phyloP scores from a whole-genome alignment of 2,797 vertebrate species.

The Semaprochilodus insignis region DNA sequence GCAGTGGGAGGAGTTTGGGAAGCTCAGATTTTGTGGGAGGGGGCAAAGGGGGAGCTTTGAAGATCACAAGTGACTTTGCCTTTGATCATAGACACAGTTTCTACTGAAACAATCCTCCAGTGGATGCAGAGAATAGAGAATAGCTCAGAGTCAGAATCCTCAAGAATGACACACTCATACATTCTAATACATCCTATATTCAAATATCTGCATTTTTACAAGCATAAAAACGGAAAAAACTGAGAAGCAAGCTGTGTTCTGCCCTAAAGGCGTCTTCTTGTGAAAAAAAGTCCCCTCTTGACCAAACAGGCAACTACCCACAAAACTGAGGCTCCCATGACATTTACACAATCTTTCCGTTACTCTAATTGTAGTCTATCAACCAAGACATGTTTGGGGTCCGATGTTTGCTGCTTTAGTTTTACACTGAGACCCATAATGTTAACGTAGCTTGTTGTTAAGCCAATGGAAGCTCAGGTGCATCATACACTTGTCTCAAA shows the following conservation, averaged over 20 bases:
- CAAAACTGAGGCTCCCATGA: too few relatives aligned
- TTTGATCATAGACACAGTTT: slow-evolving; percentile 47
- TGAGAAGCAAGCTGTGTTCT: background rate
- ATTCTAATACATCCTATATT: background rate
- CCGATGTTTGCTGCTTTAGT: too few relatives aligned
- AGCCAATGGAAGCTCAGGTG: too few relatives aligned
- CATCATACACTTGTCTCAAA: too few relatives aligned
- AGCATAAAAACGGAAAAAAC: background rate
- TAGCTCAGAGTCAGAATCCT: background rate
- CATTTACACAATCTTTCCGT: too few relatives aligned
- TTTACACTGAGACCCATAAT: too few relatives aligned
- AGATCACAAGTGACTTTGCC: slow-evolving; percentile 13
- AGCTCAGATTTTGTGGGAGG: background rate
- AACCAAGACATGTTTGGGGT: too few relatives aligned
- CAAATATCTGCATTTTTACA: background rate
- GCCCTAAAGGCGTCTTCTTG: too few relatives aligned
- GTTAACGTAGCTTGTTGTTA: too few relatives aligned
- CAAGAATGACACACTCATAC: background rate
- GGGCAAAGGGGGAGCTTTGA: background rate
- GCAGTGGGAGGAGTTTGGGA: background rate
- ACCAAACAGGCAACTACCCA: too few relatives aligned
- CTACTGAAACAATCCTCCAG: slow-evolving; percentile 4
- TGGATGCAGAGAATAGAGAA: slow-evolving; percentile 1
- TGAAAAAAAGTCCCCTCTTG: too few relatives aligned
- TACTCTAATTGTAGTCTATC: too few relatives aligned